A percentile compares a stretch with the other conserved stretches of the same genome.
phyloP scores from a whole-genome alignment of 30 jellyfish, hydroid and myxozoan genomes.

The Cassiopea andromeda region DNA sequence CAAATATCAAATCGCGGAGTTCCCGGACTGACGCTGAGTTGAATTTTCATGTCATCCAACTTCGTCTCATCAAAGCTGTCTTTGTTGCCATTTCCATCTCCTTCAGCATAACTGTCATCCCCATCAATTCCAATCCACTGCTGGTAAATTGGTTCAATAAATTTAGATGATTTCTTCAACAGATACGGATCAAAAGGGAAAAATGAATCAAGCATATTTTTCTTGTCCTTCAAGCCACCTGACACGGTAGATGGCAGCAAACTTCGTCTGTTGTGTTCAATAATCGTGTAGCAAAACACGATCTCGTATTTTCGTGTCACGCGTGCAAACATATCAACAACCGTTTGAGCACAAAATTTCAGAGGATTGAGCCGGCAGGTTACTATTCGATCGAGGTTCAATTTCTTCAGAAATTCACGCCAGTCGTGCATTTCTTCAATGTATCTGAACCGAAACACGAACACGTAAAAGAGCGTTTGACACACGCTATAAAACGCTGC shows the following conservation, averaged over 20 bases:
- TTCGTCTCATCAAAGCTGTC: slow-evolving; percentile 24
- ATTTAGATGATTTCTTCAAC: slow-evolving; percentile 61
- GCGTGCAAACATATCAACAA: slow-evolving; percentile 92
- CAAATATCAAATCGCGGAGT: slow-evolving; percentile 69
- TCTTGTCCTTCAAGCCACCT: slow-evolving; percentile 17
- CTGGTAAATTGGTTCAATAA: slow-evolving; percentile 61
- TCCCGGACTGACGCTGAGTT: slow-evolving; percentile 53
- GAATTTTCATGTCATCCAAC: slow-evolving; percentile 24
- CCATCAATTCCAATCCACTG: slow-evolving; percentile 79
- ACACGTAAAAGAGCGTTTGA: slow-evolving; percentile 81
- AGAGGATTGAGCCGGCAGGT: slow-evolving; percentile 81
- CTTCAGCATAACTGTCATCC: slow-evolving; percentile 11
- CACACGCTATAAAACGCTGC: slow-evolving; percentile 83
- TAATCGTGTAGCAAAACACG: slow-evolving; percentile 92
- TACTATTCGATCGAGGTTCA: slow-evolving; percentile 77
- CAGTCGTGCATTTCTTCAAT: slow-evolving; percentile 61
- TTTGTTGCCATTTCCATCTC: slow-evolving; percentile 62
- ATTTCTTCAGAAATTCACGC: slow-evolving; percentile 40
- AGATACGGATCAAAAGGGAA: slow-evolving; percentile 93
- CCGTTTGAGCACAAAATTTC: slow-evolving; percentile 76
- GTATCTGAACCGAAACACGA: slow-evolving; percentile 67
- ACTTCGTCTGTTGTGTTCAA: slow-evolving; percentile 84
- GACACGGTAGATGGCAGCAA: slow-evolving; percentile 23
- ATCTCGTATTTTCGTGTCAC: slow-evolving; percentile 86
- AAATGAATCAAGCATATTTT: slow-evolving; percentile 67